Evolutionary conservation across 1,140 invertebrate species (phyloP), one percentile per base, ranked within the genome.

Genomic region (Penaeus chinensis): DNA sequence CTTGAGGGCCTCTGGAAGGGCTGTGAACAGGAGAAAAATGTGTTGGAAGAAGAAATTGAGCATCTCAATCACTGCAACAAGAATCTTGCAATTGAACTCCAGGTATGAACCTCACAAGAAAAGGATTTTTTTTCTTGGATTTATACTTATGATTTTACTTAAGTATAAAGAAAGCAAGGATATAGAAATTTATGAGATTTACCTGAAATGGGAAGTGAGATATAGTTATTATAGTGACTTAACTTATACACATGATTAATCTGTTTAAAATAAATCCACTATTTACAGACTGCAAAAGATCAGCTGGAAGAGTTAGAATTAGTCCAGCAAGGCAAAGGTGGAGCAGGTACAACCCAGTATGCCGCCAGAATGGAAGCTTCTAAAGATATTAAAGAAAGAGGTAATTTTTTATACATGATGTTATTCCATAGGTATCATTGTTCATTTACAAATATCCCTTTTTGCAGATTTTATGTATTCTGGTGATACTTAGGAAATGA

Each of bases 371-470:
- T 84, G 82, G 87, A 88, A 78, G 62, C 62, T 24, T 65, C 62
- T 27, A 88, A 84, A 61, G 87, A 88, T 42, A 65, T 84, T 37
- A 83, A 74, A 78, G 87, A 88, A 22, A 84, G 82, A 84, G 87
- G 87, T 88, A 80, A 65, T 54, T 20, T 79, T n/a, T 79, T 47
- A 32, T n/a, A n/a, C 0, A 1, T 71, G 1, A 10, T 71, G 2
- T 32, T 1, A 71, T 1, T 19, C n/a, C n/a, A 71, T n/a, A 11
- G 5, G 18, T 18, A n/a, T 24, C 2, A n/a, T 32, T 71, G 10
- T 71, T 13, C 18, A 71, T 69, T 69, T 71, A 24, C 66, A 10
- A 71, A n/a, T 71, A 71, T 32, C 19, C 19, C 11, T 54, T 11
- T 54, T 54, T 54, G 16, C 16, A 13, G 54, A 54, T 54, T 54